Percentiles rank a stretch among this genome's conserved stretches.
These are phyloP conservation scores for Akabosia matsudoensis DNA, from an alignment of 1,140 invertebrate genomes.

Conservation along the genomic window DNA sequence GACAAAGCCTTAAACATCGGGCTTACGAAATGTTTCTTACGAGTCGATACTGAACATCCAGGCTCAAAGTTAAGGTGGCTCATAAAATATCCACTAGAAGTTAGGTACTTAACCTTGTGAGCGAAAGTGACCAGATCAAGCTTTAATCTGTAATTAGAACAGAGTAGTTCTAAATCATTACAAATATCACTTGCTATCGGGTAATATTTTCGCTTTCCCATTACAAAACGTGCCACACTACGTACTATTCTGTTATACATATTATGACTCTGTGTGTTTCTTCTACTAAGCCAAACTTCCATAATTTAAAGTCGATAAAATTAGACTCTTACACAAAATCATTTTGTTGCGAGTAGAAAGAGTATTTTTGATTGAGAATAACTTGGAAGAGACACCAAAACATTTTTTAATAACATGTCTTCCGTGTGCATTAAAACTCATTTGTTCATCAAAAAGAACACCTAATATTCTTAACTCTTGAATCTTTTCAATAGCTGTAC, in stretches of 20 bases:
- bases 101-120: background rate
- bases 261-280: background rate
- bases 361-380: background rate
- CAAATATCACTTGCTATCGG: background rate
- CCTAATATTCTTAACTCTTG: slow-evolving; percentile 1
- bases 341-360: background rate
- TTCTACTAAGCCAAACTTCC: background rate
- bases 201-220: background rate
- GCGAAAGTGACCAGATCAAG: background rate
- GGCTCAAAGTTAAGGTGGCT: background rate
- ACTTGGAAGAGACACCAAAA: background rate
- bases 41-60: background rate
- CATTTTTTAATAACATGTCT: slow-evolving; percentile 7
- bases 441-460: background rate
- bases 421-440: background rate
- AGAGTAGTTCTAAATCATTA: background rate
- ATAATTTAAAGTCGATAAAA: background rate
- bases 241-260: background rate
- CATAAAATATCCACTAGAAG: background rate
- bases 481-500: background rate
- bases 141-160: background rate
- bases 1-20: too few relatives aligned
- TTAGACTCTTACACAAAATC: background rate
- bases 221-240: background rate
- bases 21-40: background rate